Conservation (phyloP, 2,797 vertebrate genomes). For the Acropternis orthonyx region DNA sequence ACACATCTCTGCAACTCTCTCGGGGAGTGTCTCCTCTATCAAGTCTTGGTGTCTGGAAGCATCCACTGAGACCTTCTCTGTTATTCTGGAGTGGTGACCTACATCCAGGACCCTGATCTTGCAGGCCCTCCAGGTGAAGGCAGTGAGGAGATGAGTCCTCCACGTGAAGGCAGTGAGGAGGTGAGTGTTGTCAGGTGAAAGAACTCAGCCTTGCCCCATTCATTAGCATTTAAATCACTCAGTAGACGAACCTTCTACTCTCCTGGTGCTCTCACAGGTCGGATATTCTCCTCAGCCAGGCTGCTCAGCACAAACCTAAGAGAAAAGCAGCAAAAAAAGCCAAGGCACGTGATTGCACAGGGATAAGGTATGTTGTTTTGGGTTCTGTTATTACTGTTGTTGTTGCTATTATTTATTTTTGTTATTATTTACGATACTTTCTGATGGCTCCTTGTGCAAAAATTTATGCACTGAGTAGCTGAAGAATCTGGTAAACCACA, state of each 20-base stretch:
- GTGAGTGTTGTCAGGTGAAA: not conserved
- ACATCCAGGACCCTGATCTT: not conserved
- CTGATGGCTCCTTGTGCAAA: not conserved
- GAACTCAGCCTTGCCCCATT: not conserved
- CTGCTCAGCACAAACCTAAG: not conserved
- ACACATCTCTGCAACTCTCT: not conserved
- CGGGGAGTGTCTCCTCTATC: not conserved
- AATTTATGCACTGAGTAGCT: not conserved
- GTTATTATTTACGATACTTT: not conserved
- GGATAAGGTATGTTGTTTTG: not conserved
- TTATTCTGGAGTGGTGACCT: not conserved
- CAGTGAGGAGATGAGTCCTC: not conserved
- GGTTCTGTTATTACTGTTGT: not conserved
- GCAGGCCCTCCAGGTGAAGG: not conserved
- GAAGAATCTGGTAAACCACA: not conserved
- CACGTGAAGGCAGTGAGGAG: not conserved
- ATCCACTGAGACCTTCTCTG: accelerated
- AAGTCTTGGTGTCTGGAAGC: not conserved
- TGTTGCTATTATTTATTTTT: no score
- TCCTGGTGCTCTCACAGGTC: not conserved
- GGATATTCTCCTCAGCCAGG: not conserved
- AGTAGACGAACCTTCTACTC: not conserved
- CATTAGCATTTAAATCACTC: not conserved
- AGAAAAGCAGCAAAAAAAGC: not conserved
- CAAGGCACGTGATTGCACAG: not conserved